Conservation (phyloP, 2,797 vertebrate species). For the Sciurus carolinensis region DNA sequence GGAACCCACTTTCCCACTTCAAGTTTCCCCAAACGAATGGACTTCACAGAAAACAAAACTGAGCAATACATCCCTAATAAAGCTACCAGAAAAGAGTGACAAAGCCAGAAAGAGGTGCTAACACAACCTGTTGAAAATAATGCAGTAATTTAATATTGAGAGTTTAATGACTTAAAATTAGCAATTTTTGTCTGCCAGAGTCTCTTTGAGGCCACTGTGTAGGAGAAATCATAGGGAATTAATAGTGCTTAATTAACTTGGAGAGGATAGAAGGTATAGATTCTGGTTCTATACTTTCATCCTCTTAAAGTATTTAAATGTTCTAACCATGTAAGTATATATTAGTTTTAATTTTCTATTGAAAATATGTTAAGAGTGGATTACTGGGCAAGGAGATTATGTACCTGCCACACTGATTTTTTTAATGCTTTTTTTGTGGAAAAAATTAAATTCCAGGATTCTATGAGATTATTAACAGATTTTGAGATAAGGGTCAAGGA, state of each 20-base stretch:
- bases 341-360: not conserved
- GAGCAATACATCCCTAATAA: not conserved
- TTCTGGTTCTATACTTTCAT: not conserved
- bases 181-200: not conserved
- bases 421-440: not conserved
- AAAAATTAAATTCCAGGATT: not conserved
- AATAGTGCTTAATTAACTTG: not conserved
- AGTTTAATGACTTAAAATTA: slow-evolving; percentile 12
- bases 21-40: not conserved
- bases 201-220: not conserved
- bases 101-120: not conserved
- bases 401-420: not conserved
- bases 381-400: not conserved
- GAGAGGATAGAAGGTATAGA: not conserved
- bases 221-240: not conserved
- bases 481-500: not conserved
- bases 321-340: not conserved
- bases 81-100: not conserved
- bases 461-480: not conserved
- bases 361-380: not conserved
- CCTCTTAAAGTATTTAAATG: not conserved
- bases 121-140: not conserved
- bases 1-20: not conserved
- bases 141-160: not conserved
- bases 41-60: not conserved